Base-by-base conservation (phyloP, 2,797 vertebrate species). In the Peromyscus eremicus region DNA sequence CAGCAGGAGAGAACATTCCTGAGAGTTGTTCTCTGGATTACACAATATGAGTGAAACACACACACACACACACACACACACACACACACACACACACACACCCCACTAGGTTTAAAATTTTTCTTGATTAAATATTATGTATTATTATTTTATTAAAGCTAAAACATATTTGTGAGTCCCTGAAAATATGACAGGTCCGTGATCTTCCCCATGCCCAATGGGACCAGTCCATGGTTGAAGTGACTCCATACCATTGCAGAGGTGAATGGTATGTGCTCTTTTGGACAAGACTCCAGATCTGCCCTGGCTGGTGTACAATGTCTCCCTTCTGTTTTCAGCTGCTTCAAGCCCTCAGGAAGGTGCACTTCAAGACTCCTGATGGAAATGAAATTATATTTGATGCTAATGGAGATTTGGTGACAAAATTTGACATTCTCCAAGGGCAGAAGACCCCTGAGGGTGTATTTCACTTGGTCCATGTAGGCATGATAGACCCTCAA, bases 331-430 rank as follows among this genome's bases (percentile, higher is more conserved):
- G 10, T 64, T 52, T 37, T 10, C n/a, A 94, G 94, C 85, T 95
- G 4, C 75, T 97, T 40, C 40, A 4, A 12, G 12, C 40, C 43
- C 40, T 97, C 79, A 92, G 75, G 81, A 97, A 97, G 4, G 49
- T 95, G 46, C 25, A 17, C 46, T 95, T 95, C 89, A 70, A 85
- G 80, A 85, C 73, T 52, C 52, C 66, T 0, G 66, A 94, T 70
- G 89, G 87, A 13, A 93, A 0, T 0, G 29, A 89, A 64, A 80
- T 95, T 27, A 19, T 5, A 12, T 97, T 92, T 75, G 73, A 94
- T 90, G 73, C 21, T 40, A 81, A 77, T 2, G 92, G 94, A 89
- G 92, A 94, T 62, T 43, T 92, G 43, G 71, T 92, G 25, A 55
- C 68, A 60, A 32, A 2, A 34, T 97, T 52, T 86, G 89, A 89